Conservation (phyloP, 2,888 invertebrate genomes). For the Watsonalla cultraria region DNA sequence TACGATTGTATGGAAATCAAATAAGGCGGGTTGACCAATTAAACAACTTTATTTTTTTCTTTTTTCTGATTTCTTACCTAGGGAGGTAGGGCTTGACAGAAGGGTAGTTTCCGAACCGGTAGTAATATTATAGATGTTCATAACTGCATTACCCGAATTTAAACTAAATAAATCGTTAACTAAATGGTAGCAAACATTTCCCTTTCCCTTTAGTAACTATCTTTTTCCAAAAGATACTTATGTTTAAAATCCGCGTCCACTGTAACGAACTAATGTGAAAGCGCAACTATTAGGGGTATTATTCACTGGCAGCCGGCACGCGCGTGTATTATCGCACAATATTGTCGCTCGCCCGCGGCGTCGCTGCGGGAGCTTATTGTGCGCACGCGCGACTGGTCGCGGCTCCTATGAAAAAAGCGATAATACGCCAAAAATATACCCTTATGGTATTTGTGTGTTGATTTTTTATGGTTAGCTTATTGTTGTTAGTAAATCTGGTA, state of each 20-base stretch:
- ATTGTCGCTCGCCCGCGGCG: conserved; percentile 50
- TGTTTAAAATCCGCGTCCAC: not conserved
- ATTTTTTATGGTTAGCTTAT: not conserved
- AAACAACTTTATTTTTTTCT: too few species aligned
- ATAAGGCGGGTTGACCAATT: not conserved
- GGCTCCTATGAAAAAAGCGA: conserved; percentile 29
- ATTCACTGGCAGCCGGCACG: conserved; percentile 32
- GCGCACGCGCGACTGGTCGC: conserved; percentile 14
- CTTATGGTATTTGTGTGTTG: not conserved
- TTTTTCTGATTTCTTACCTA: too few species aligned
- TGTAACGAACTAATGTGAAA: not conserved
- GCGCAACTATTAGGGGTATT: conserved; percentile 27
- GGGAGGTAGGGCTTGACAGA: too few species aligned
- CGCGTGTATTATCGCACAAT: conserved; percentile 41
- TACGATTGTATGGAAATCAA: not conserved
- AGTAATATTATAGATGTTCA: too few species aligned
- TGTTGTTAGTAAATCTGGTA: not conserved
- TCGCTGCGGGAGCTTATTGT: conserved; percentile 34
- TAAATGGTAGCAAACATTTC: too few species aligned
- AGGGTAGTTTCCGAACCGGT: too few species aligned
- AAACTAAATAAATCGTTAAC: too few species aligned
- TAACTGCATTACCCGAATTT: too few species aligned
- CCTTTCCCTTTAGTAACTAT: too few species aligned
- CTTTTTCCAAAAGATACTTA: too few species aligned
- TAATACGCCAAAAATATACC: conserved; percentile 6